Evolutionary conservation across 2,888 invertebrate genomes (phyloP).

Genomic region (Mamestra brassicae): DNA sequence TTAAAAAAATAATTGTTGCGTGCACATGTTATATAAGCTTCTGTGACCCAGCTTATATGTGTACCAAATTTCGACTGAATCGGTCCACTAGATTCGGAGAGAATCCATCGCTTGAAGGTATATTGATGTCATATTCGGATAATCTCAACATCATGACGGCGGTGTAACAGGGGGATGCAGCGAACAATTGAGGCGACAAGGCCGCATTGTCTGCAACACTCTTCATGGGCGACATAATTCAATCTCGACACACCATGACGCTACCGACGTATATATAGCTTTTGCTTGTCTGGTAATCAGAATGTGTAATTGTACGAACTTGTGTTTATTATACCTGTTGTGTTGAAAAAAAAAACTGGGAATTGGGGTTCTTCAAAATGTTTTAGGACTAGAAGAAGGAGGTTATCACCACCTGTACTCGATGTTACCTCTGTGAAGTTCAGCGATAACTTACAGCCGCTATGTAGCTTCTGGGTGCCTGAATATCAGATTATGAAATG

Average conservation of each 20-base stretch:
- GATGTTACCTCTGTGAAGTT: background rate
- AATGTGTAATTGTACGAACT: constrained; percentile 15
- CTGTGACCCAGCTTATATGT: too few species aligned
- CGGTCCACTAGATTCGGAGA: too few species aligned
- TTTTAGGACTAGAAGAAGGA: too few species aligned
- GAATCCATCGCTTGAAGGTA: too few species aligned
- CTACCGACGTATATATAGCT: constrained; percentile 22
- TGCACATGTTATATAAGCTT: too few species aligned
- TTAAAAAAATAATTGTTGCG: too few species aligned
- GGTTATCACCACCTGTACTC: background rate
- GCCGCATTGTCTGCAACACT: constrained; percentile 72
- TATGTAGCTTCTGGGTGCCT: background rate
- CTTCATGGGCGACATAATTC: constrained; percentile 72
- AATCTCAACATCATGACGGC: constrained; percentile 29
- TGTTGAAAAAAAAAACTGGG: too few species aligned
- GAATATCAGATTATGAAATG: background rate
- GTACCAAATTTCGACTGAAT: too few species aligned
- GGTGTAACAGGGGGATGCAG: constrained; percentile 46
- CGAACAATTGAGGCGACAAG: constrained; percentile 74
- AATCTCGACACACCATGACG: constrained; percentile 63
- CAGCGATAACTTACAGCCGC: background rate
- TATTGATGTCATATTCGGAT: background rate
- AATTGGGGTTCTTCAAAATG: too few species aligned
- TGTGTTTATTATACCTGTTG: background rate
- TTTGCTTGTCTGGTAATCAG: constrained; percentile 47